These are phyloP conservation scores for Peromyscus californicus DNA, from an alignment of 2,113 vertebrate species.

Conservation along the genomic window DNA sequence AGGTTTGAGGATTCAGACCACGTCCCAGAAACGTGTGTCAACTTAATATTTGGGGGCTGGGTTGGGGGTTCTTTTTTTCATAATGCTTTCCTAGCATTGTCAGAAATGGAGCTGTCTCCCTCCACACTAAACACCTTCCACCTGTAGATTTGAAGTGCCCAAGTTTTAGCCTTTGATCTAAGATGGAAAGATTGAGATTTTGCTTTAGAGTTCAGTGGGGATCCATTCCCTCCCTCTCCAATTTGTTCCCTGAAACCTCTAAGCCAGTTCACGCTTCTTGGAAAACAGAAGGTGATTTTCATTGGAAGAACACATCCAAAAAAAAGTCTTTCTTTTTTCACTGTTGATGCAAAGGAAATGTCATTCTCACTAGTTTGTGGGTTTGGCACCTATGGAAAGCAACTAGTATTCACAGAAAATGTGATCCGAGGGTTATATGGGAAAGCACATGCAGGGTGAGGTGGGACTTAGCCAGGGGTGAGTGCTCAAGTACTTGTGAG, in stretches of 20 bases:
- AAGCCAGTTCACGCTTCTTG: slow-evolving; percentile 62
- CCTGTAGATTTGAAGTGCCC: slow-evolving; percentile 32
- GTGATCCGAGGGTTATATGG: slow-evolving; percentile 52
- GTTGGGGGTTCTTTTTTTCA: slow-evolving; percentile 4
- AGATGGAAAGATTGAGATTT: slow-evolving; percentile 27
- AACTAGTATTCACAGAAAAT: slow-evolving; percentile 51
- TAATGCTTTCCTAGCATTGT: slow-evolving; percentile 45
- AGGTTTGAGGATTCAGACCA: slow-evolving; percentile 78
- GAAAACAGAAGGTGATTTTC: slow-evolving; percentile 73
- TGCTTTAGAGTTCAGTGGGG: slow-evolving; percentile 42
- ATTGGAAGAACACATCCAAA: slow-evolving; percentile 40
- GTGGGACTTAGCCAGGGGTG: neutral
- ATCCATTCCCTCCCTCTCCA: neutral
- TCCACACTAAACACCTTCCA: slow-evolving; percentile 24
- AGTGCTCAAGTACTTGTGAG: neutral
- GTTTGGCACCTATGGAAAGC: slow-evolving; percentile 68
- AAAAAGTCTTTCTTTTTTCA: slow-evolving; percentile 45
- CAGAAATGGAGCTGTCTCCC: slow-evolving; percentile 25
- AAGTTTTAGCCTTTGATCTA: slow-evolving; percentile 60
- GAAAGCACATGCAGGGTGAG: slow-evolving; percentile 46
- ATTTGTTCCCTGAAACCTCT: slow-evolving; percentile 51
- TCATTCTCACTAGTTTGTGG: slow-evolving; percentile 65
- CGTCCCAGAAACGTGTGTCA: slow-evolving; percentile 78
- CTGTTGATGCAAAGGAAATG: slow-evolving; percentile 57
- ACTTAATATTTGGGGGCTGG: slow-evolving; percentile 71